Evolutionary conservation across 2,113 vertebrate genomes (phyloP).

Genomic region (Carassius gibelio): DNA sequence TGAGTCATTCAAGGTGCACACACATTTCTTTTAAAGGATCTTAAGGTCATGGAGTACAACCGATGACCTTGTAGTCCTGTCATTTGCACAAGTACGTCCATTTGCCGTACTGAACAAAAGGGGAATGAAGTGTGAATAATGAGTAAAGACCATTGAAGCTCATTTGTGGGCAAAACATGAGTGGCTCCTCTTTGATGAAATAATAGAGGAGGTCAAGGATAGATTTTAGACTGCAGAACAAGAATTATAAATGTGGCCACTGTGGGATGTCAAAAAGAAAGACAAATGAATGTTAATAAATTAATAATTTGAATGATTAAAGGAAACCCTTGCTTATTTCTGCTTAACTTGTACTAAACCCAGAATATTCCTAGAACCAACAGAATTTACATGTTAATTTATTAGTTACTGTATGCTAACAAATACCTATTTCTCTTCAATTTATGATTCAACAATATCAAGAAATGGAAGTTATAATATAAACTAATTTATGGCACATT

Average conservation of each 20-base stretch:
- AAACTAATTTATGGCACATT: no score
- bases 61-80: background rate
- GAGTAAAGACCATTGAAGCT: constrained; percentile 4
- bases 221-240: background rate
- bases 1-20: constrained; percentile 13
- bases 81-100: constrained; percentile 20
- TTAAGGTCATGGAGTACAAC: background rate
- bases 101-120: background rate
- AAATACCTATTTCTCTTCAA: no score
- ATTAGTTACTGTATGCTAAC: no score
- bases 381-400: no score
- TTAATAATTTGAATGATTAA: background rate
- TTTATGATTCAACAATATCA: no score
- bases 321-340: background rate
- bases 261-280: background rate
- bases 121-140: background rate
- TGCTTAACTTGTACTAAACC: no score
- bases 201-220: constrained; percentile 16
- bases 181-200: constrained; percentile 7
- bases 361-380: no score
- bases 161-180: background rate
- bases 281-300: background rate
- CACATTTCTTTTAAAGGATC: background rate
- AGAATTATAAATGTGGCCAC: background rate
- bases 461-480: no score